Base-by-base conservation (phyloP, 2,113 vertebrate species). In the Blennius ocellaris region DNA sequence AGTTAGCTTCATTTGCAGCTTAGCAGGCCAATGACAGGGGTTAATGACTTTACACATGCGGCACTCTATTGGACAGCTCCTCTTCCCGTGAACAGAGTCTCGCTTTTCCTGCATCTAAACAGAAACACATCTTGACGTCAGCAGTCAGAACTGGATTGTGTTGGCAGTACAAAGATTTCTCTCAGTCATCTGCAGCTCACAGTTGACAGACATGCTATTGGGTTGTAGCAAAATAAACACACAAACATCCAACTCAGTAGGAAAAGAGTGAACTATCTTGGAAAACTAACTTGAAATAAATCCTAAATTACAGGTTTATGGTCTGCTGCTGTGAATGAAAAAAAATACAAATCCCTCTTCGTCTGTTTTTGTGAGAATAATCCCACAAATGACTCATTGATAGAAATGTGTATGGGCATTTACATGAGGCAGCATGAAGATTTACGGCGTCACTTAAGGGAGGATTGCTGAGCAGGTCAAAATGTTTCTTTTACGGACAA, bases 301-400 rank as follows among this genome's bases (percentile, higher is more conserved):
- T 73, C 76, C 69, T 81, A 80, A 90, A 90, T 90, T 78, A 78
- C 78, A 90, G 75, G 57, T 77, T 77, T 78, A 50, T 16, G 54
- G 15, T 30, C 62, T 65, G 21, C 21, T 79, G 64, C 55, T 36
- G 11, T 47, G 58, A 76, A 68, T 62, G 75, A 51, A 39, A 76
- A 69, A 53, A 64, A 67, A 64, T n/a, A n/a, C 56, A 70, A 62
- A 40, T 16, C 41, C 70, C 69, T 73, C 52, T 45, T 48, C 16
- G 7, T 38, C 54, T 69, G 16, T 44, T 38, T 61, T 73, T 81
- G 54, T 41, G 65, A 78, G 76, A 49, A 82, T 74, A 89, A 89
- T 89, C 69, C 47, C 69, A 72, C 56, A 78, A 58, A 81, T 82
- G 72, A 86, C 68, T 87, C 80, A 89, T 51, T 84, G 76, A 88